These are phyloP conservation scores for Taeniopygia guttata DNA, from an alignment of 2,797 vertebrate genomes.

Conservation along the genomic window DNA sequence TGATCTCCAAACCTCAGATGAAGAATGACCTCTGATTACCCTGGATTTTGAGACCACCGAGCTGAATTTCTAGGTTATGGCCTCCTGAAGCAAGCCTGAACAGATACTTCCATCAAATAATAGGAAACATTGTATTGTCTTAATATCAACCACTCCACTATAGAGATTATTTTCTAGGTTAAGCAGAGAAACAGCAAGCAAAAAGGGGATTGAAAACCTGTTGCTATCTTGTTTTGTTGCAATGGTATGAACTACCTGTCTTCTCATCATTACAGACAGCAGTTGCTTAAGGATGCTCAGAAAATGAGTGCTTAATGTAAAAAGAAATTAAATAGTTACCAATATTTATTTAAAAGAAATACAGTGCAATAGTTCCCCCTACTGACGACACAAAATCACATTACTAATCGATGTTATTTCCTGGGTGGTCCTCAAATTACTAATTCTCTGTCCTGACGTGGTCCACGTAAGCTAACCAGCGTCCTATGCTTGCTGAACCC, in stretches of 20 bases:
- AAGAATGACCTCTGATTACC: not conserved
- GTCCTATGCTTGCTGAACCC: not conserved
- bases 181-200: not conserved
- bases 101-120: not conserved
- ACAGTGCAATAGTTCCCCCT: conserved; percentile 64
- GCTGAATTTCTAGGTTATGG: not conserved
- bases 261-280: not conserved
- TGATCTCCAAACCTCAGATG: not conserved
- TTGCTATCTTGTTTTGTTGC: not conserved
- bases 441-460: not conserved
- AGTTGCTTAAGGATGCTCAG: not conserved
- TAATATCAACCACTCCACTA: not conserved
- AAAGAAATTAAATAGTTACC: not conserved
- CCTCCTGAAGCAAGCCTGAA: not conserved
- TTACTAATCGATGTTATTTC: not conserved
- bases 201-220: not conserved
- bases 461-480: not conserved
- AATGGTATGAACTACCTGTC: not conserved
- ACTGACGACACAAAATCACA: not conserved
- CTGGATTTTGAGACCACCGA: not conserved
- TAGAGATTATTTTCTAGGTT: not conserved
- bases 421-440: not conserved
- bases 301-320: not conserved
- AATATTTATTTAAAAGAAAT: not conserved
- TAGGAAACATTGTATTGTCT: not conserved